Percentiles rank a stretch among this genome's conserved stretches.
Evolutionary conservation across 2,113 vertebrate genomes (phyloP).

Genomic region (Vicugna pacos): DNA sequence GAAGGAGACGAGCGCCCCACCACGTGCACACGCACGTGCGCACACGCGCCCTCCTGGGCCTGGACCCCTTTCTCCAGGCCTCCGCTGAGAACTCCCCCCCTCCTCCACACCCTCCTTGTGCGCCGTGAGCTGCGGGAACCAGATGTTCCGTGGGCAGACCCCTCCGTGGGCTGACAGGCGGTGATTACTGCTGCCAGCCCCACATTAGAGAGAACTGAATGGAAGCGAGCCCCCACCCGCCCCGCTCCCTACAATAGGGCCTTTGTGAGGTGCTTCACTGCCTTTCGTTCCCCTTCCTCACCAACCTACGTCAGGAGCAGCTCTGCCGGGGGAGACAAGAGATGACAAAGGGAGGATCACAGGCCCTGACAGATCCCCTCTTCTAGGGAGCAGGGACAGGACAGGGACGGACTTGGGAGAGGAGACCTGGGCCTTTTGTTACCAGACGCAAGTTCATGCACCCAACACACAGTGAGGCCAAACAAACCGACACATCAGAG

Average conservation of each 20-base stretch:
- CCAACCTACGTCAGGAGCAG: conserved; percentile 50
- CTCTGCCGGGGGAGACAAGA: not conserved
- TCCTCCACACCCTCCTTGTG: not conserved
- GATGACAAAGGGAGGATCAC: conserved; percentile 47
- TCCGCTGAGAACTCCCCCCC: not conserved
- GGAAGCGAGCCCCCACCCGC: conserved; percentile 75
- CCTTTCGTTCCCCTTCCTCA: conserved; percentile 23
- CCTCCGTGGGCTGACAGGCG: conserved; percentile 77
- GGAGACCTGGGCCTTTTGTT: not conserved
- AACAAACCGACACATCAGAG: no score
- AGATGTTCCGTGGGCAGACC: conserved; percentile 86
- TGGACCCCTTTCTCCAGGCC: not conserved
- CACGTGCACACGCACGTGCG: fast-evolving
- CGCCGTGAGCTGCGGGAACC: not conserved
- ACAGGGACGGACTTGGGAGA: not conserved
- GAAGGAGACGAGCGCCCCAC: not conserved
- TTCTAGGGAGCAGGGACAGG: not conserved
- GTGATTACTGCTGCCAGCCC: conserved; percentile 85
- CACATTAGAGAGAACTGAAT: conserved; percentile 82
- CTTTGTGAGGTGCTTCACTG: conserved; percentile 73
- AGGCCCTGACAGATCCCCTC: not conserved
- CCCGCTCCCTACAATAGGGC: conserved; percentile 80
- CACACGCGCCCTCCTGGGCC: not conserved
- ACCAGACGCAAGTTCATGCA: no score
- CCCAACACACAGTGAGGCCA: no score